Evolutionary conservation across 1,140 invertebrate genomes (phyloP), one percentile per base, ranked within the genome.

Genomic region (Drosophila rhopaloa): DNA sequence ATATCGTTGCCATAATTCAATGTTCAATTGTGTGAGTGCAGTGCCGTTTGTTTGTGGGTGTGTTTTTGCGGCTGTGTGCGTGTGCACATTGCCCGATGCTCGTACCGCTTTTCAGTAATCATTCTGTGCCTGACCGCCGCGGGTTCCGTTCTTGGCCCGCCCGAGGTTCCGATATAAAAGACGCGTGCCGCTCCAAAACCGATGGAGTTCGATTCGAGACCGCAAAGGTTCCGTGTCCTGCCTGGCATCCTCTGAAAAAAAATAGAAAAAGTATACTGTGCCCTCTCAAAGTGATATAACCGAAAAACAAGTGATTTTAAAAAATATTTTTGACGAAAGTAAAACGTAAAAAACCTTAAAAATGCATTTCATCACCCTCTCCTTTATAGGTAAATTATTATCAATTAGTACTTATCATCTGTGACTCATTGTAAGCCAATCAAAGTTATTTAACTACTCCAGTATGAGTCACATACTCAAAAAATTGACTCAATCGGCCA

Each of bases 91-190:
- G 79, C 66, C 59, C 76, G 82, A 88, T 86, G 84, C 82, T 79
- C 66, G 76, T 62, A 71, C 59, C 66, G 76, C 79, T 70, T 88
- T 67, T 86, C 81, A 85, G 81, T 85, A 85, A 85, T 85, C 84
- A 80, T 86, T 86, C 76, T 86, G 83, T 83, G 79, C 72, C 75
- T 76, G 76, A 79, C 83, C 70, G 76, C 80, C 86, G 79, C 75
- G 82, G 79, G 75, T 88, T 88, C 68, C 62, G 74, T 86, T 85
- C 82, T 85, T 84, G 71, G 81, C 48, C 44, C 50, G 13, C 43
- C 48, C 44, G 59, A 56, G 56, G 74, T 86, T 57, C 54, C 38
- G 44, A 79, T 86, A 86, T 86, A 86, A 86, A 89, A 86, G 84
- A 72, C 76, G 66, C 57, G 75, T 70, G 66, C 67, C 71, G 62